Conservation (phyloP, 2,888 invertebrate genomes). For the Apantesis nais region DNA sequence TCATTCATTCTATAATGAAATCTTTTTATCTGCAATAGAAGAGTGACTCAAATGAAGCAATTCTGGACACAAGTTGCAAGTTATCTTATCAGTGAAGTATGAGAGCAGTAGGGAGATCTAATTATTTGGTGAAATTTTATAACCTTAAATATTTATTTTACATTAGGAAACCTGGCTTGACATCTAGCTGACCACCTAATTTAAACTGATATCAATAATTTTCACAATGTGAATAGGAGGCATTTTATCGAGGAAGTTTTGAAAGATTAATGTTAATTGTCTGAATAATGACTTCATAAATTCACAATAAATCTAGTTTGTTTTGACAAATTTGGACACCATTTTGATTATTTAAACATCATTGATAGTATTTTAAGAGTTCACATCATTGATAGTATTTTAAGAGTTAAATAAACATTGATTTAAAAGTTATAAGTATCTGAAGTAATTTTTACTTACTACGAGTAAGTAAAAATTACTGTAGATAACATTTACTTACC, state of each 20-base stretch:
- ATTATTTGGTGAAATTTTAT: not conserved
- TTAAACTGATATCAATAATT: no score
- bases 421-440: not conserved
- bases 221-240: no score
- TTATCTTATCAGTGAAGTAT: not conserved
- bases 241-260: not conserved
- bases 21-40: not conserved
- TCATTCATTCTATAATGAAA: not conserved
- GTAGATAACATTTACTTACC: constrained; percentile 4
- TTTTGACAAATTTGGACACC: not conserved
- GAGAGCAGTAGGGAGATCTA: constrained; percentile 2
- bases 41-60: not conserved
- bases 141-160: not conserved
- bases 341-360: not conserved
- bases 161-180: not conserved
- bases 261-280: not conserved
- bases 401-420: not conserved
- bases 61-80: not conserved
- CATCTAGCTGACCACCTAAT: not conserved
- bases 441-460: no score
- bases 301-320: not conserved
- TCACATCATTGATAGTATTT: not conserved
- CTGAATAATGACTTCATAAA: not conserved
- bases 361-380: not conserved
- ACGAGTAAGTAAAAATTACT: no score